Evolutionary conservation across 2,797 vertebrate species (phyloP), one percentile per base, ranked within the genome.

Genomic region (Gorsachius magnificus): DNA sequence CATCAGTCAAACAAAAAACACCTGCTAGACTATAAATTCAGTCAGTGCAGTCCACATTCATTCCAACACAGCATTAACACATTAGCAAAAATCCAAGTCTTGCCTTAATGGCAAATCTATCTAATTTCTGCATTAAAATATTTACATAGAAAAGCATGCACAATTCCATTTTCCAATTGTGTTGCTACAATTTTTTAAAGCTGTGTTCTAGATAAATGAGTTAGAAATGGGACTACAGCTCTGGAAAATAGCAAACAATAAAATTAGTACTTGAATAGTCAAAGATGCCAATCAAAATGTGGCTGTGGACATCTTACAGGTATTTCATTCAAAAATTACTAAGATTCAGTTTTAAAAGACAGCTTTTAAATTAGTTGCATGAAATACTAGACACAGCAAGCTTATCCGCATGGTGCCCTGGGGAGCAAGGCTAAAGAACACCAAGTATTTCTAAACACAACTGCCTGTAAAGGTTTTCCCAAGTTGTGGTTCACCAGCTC

Each of bases 111-210:
- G 60, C 61, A 97, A 97, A 91, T 10, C 16, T 88, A 94, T 81
- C 93, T 95, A 93, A 97, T 95, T 97, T 96, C 84, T 45, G 76
- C 89, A 76, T 95, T 97, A 96, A 97, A 96, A 96, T 85, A 96
- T 93, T 94, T 95, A 96, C 93, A 94, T 19, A 97, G 85, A 85
- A 96, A 94, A 97, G 90, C 70, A 97, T 8, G 29, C 75, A 90
- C 29, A 36, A 96, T 82, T 95, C 87, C 91, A 65, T 96, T 95
- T 87, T 46, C 74, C 33, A 70, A 82, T 68, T 80, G 60, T 86
- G 68, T 61, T 70, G 74, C 53, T 78, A 54, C 71, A 83, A 41
- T 68, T 91, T 96, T 95, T 57, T 46, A 56, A 95, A 96, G 25
- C 45, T 77, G 60, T 43, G 56, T 36, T 96, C 78, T 65, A 90